These are phyloP conservation scores for Alauda arvensis DNA, from an alignment of 2,797 vertebrate genomes.

Conservation along the genomic window DNA sequence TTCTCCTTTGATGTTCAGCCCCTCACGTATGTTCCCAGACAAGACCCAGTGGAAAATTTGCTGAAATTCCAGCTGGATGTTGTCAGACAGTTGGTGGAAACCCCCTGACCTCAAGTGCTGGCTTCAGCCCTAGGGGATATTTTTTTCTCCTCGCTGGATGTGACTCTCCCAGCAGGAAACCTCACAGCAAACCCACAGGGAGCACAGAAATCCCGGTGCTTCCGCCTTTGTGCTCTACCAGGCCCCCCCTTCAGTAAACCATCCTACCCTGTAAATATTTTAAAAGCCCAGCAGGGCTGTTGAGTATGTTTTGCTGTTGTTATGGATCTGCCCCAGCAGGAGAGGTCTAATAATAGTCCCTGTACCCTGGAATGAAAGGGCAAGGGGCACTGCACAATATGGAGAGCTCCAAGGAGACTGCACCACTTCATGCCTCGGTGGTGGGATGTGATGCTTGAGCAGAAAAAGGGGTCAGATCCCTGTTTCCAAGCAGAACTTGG, in stretches of 20 bases:
- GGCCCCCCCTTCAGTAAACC: slow-evolving; percentile 17
- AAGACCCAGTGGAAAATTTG: slow-evolving; percentile 34
- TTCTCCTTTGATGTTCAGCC: slow-evolving; percentile 7
- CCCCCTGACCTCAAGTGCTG: slow-evolving; percentile 42
- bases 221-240: slow-evolving; percentile 12
- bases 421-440: not conserved
- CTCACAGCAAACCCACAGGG: slow-evolving; percentile 18
- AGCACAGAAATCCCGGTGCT: slow-evolving; percentile 17
- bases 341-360: slow-evolving; percentile 56
- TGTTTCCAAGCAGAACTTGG: not conserved
- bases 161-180: not conserved
- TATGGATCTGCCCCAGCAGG: slow-evolving; percentile 52
- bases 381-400: not conserved
- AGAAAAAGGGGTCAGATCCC: not conserved
- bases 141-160: not conserved
- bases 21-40: not conserved
- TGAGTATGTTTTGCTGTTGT: slow-evolving; percentile 52
- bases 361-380: slow-evolving; percentile 33
- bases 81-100: slow-evolving; percentile 48
- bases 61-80: slow-evolving; percentile 40
- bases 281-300: slow-evolving; percentile 27
- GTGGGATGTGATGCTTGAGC: not conserved
- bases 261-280: slow-evolving; percentile 56
- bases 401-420: not conserved
- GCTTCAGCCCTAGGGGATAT: not conserved